These are phyloP conservation scores for Apocheima hispidaria DNA, from an alignment of 2,888 invertebrate species.

Conservation along the genomic window DNA sequence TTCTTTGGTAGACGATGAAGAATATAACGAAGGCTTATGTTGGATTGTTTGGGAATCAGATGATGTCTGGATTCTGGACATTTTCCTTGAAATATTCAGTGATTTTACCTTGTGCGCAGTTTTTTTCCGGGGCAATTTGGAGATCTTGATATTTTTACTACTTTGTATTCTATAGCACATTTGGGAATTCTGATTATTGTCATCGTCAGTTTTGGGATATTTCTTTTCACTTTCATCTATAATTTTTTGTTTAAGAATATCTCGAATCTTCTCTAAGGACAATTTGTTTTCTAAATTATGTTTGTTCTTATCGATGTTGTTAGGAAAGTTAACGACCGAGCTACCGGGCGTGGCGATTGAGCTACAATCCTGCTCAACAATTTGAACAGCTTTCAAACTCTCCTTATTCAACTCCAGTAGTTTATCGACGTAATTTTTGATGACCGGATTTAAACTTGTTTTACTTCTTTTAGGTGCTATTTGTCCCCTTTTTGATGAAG, in stretches of 20 bases:
- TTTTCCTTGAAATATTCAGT: conserved; percentile 72
- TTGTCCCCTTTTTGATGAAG: conserved; percentile 43
- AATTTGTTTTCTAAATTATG: conserved; percentile 59
- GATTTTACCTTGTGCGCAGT: conserved; percentile 76
- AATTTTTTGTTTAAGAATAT: conserved; percentile 63
- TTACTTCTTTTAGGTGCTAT: conserved; percentile 32
- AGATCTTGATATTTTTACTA: conserved; percentile 34
- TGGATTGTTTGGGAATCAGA: conserved; percentile 15
- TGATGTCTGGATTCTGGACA: conserved; percentile 50
- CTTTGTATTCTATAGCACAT: conserved; percentile 19
- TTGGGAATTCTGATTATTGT: conserved; percentile 32
- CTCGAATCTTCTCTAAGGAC: conserved; percentile 73
- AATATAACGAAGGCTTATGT: conserved; percentile 40
- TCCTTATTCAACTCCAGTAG: conserved; percentile 71
- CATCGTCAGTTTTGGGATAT: conserved; percentile 13
- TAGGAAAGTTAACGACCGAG: conserved; percentile 73
- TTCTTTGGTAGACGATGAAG: conserved; percentile 54
- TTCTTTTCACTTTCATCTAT: conserved; percentile 50
- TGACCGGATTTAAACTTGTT: conserved; percentile 62
- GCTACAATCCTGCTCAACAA: conserved; percentile 78
- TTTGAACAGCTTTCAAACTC: conserved; percentile 72
- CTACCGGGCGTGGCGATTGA: conserved; percentile 78
- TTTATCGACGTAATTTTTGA: conserved; percentile 75
- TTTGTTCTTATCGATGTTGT: conserved; percentile 59
- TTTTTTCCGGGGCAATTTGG: conserved; percentile 55